A percentile compares a stretch with the other conserved stretches of the same genome.
phyloP scores from a whole-genome alignment of 2,113 vertebrate genomes.

The Acanthochromis polyacanthus region DNA sequence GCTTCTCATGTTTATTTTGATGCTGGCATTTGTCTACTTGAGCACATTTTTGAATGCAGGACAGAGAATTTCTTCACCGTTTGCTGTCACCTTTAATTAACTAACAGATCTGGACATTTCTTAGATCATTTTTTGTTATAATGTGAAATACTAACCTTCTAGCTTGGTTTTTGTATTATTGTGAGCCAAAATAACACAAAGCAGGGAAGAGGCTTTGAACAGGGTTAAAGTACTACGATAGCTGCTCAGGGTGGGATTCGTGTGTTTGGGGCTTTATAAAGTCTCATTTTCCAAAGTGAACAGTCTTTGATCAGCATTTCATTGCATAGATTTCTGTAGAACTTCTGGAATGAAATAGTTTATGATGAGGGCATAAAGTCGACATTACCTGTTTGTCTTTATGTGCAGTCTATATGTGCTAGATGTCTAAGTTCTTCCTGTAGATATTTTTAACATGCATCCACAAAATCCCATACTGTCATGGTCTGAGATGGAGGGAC shows the following conservation, averaged over 20 bases:
- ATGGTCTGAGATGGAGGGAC: constrained; percentile 30
- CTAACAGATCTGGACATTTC: no score
- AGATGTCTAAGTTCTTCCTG: background rate
- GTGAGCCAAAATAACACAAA: constrained; percentile 17
- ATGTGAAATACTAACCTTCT: constrained; percentile 17
- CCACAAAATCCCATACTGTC: constrained; percentile 6
- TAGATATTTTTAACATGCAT: background rate
- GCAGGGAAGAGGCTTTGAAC: constrained; percentile 20
- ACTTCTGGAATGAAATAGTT: background rate
- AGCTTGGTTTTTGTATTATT: constrained; percentile 11
- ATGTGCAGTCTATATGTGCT: background rate
- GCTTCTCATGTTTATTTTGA: no score
- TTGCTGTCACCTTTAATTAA: no score
- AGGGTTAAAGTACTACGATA: constrained; percentile 34
- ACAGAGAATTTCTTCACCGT: no score
- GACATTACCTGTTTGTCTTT: background rate
- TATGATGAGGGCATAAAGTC: background rate
- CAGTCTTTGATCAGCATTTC: background rate
- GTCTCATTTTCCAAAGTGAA: constrained; percentile 1
- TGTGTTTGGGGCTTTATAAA: constrained; percentile 25
- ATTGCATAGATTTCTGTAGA: background rate
- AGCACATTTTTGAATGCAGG: no score
- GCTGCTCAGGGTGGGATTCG: constrained; percentile 3
- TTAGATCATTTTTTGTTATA: background rate
- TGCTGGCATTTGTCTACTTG: no score